Evolutionary conservation across 2,113 vertebrate genomes (phyloP), one percentile per base, ranked within the genome.

Genomic region (Beaufortia kweichowensis): DNA sequence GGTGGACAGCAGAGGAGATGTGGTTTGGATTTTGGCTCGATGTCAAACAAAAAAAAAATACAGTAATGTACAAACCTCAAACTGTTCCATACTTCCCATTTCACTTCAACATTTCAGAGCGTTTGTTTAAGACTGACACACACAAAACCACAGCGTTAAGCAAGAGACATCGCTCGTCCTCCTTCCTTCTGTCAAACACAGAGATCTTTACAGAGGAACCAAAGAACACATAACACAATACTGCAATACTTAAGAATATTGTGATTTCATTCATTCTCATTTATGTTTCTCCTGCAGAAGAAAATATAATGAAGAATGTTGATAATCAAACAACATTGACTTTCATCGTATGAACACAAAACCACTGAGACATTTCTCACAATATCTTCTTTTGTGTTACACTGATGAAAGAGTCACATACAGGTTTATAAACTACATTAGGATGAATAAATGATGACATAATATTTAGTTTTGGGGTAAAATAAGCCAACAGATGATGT

Each of bases 71-170:
- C 56, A 74, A 75, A 83, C 76, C 82, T 75, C 79, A 81, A 83
- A 78, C 75, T 75, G 75, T 68, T 81, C 31, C 59, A 79, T 76
- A 81, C 79, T 81, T 83, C 79, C 75, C 79, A 75, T 78, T 83
- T 83, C 82, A 83, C 82, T 83, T 83, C 82, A 69, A 75, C 79
- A 77, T 79, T 79, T 68, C 21, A 17, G 21, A 15, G 3, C 26
- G 19, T 28, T 73, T 79, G 33, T 65, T n/a, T 12, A 11, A 61
- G 15, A 76, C 74, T 15, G 4, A 76, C 33, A 76, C 79, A 77
- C 64, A 76, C 60, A 66, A 82, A 79, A 82, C 77, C 79, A 79
- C 79, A 72, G 28, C 21, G 33, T 78, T 76, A 41, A 31, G 70
- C 57, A 78, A 29, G 67, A 23, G 67, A 60, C 65, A 72, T 26